phyloP scores from a whole-genome alignment of 2,888 invertebrate species.

The Tinea semifulvella region DNA sequence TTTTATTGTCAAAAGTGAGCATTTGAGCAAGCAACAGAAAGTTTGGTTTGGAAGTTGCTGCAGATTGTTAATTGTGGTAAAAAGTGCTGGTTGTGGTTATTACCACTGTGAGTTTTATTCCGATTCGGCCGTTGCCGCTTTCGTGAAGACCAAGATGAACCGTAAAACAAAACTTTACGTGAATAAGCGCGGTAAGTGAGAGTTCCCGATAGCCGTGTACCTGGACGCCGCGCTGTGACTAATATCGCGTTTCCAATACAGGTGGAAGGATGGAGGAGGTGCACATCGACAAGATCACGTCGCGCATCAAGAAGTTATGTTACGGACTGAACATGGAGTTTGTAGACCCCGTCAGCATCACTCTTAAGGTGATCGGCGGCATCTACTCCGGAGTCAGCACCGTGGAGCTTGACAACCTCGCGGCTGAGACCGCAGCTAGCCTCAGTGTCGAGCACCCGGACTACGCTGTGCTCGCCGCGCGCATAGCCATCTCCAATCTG shows the following conservation, averaged over 20 bases:
- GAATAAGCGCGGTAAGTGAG: constrained; percentile 52
- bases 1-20: no score
- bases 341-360: constrained; percentile 94
- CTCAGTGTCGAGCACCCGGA: constrained; percentile 98
- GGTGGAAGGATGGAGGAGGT: constrained; percentile 92
- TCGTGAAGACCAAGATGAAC: constrained; percentile 56
- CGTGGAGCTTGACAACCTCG: constrained; percentile 95
- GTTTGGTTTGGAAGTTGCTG: no score
- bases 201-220: neutral
- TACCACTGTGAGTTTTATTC: no score
- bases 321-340: constrained; percentile 96
- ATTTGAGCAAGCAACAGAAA: no score
- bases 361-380: constrained; percentile 92
- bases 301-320: constrained; percentile 92
- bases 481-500: constrained; percentile 96
- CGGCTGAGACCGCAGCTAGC: constrained; percentile 98
- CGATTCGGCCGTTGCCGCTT: no score
- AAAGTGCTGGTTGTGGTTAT: no score
- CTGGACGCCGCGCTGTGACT: neutral
- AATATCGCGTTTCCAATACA: constrained; percentile 31
- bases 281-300: constrained; percentile 98
- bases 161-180: constrained; percentile 56
- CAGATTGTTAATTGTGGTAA: no score
- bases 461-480: constrained; percentile 88
- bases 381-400: constrained; percentile 97